Conservation (phyloP, 1,140 invertebrate species). For the Drosophila leontia region DNA sequence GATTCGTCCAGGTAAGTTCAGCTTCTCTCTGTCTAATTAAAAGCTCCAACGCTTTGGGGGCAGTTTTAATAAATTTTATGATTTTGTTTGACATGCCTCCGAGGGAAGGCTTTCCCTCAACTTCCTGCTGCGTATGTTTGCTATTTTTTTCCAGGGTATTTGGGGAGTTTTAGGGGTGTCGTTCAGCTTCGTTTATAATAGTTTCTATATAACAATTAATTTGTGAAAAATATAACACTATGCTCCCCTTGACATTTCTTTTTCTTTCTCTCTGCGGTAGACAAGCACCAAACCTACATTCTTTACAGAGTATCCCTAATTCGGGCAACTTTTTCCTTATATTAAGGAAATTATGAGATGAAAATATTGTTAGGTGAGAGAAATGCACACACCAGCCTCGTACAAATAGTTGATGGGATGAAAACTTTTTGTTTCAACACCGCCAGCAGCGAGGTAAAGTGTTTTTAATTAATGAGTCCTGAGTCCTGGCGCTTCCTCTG, state of each 20-base stretch:
- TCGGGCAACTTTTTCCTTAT: neutral
- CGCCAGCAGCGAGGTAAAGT: slow-evolving; percentile 48
- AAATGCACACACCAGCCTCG: neutral
- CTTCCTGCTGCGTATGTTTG: slow-evolving; percentile 24
- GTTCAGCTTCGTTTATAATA: neutral
- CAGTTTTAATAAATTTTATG: slow-evolving; percentile 77
- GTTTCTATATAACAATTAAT: neutral
- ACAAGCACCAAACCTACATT: no score
- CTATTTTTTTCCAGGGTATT: slow-evolving; percentile 2
- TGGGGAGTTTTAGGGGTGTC: neutral
- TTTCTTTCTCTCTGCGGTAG: no score
- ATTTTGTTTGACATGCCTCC: slow-evolving; percentile 67
- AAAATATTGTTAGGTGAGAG: slow-evolving; percentile 1
- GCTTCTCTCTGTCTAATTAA: slow-evolving; percentile 67
- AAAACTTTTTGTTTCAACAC: slow-evolving; percentile 27
- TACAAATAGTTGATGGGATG: slow-evolving; percentile 4
- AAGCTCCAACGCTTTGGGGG: slow-evolving; percentile 55
- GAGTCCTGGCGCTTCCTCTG: slow-evolving; percentile 31
- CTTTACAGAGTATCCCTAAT: neutral
- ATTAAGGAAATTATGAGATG: neutral
- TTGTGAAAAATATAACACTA: neutral
- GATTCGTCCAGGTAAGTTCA: slow-evolving; percentile 5
- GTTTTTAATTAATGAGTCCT: slow-evolving; percentile 76
- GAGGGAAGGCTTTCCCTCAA: slow-evolving; percentile 11
- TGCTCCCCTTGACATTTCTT: no score